Evolutionary conservation across 2,797 vertebrate genomes (phyloP).

Genomic region (Sebastes variabilis): DNA sequence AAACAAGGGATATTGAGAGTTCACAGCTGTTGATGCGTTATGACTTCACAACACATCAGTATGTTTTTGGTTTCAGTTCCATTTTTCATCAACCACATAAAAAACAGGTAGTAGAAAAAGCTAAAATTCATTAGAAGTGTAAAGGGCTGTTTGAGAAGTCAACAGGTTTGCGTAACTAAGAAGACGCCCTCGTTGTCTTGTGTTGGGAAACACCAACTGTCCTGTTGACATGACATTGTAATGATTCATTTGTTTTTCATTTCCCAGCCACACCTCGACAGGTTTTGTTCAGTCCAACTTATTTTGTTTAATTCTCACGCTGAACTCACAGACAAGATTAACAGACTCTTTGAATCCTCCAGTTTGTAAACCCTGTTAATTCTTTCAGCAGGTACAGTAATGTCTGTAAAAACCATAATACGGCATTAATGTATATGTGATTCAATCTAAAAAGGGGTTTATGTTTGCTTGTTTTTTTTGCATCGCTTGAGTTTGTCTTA

Average conservation of each 20-base stretch:
- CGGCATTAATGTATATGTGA: background rate
- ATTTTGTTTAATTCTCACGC: background rate
- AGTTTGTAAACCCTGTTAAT: background rate
- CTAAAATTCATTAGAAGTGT: too few species aligned
- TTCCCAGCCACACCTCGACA: background rate
- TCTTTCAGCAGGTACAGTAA: background rate
- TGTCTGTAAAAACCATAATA: background rate
- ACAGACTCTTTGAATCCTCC: conserved; percentile 10
- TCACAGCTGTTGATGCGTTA: background rate
- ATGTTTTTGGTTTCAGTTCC: background rate
- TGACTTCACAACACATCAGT: background rate
- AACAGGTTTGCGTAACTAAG: too few species aligned
- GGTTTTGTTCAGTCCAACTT: background rate
- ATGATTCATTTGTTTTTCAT: background rate
- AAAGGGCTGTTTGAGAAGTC: too few species aligned
- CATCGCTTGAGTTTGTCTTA: background rate
- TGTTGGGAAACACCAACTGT: too few species aligned
- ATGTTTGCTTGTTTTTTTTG: background rate
- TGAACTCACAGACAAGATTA: background rate
- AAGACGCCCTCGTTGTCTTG: too few species aligned
- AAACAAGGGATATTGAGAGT: background rate
- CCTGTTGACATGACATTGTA: background rate
- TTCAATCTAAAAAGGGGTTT: background rate
- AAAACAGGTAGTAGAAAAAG: background rate
- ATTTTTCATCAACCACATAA: background rate